Percentiles rank a stretch among this genome's conserved stretches.
phyloP scores from a whole-genome alignment of 35 echinoderm and acorn worm species.

The Apostichopus japonicus region DNA sequence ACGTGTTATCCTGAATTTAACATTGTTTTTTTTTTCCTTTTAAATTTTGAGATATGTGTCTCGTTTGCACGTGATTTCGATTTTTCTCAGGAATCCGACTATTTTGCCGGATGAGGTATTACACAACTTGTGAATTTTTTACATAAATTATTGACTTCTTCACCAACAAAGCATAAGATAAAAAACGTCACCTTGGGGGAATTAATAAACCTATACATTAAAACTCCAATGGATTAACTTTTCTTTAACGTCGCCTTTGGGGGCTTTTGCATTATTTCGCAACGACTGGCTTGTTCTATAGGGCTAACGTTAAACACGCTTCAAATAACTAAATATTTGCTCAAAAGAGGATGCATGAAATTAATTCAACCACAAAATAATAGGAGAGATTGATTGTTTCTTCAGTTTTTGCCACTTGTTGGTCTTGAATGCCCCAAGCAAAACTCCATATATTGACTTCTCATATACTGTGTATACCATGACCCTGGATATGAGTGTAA shows the following conservation, averaged over 20 bases:
- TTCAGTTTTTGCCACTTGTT: not conserved
- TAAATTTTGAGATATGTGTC: too few relatives aligned
- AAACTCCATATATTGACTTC: not conserved
- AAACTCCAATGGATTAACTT: too few relatives aligned
- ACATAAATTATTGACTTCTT: too few relatives aligned
- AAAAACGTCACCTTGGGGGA: not conserved
- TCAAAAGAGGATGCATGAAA: not conserved
- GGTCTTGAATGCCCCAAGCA: not conserved
- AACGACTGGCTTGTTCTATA: not conserved
- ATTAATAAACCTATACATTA: not conserved
- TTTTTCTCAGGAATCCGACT: too few relatives aligned
- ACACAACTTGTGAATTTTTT: too few relatives aligned
- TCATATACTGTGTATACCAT: too few relatives aligned
- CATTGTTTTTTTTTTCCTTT: too few relatives aligned
- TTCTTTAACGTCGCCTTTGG: too few relatives aligned
- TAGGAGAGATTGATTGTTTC: not conserved
- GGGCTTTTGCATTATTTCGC: not conserved
- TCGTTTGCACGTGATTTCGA: too few relatives aligned
- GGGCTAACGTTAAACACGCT: not conserved
- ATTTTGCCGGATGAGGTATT: too few relatives aligned
- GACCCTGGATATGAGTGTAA: too few relatives aligned
- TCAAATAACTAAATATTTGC: not conserved
- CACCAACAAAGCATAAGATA: not conserved
- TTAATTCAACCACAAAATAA: not conserved
- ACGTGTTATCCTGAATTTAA: too few relatives aligned